Evolutionary conservation across 1,140 invertebrate genomes (phyloP).

Genomic region (Homarus americanus): DNA sequence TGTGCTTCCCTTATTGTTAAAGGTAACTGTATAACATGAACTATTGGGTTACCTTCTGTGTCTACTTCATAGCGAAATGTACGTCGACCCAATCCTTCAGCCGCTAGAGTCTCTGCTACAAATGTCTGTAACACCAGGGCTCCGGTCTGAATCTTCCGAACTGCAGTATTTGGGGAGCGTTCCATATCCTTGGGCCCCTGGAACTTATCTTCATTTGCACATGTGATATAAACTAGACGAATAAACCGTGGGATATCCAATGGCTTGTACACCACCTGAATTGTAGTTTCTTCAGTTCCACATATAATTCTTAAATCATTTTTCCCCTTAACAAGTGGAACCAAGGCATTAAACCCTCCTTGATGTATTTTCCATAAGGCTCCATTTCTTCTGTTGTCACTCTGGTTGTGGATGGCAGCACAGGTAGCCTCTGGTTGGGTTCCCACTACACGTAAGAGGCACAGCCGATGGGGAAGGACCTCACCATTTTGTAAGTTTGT

Average conservation of each 20-base stretch:
- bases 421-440: slow-evolving; percentile 52
- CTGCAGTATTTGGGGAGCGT: slow-evolving; percentile 86
- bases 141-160: slow-evolving; percentile 87
- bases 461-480: slow-evolving; percentile 46
- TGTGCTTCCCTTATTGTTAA: slow-evolving; percentile 85
- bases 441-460: slow-evolving; percentile 49
- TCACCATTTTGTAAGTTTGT: slow-evolving; percentile 55
- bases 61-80: slow-evolving; percentile 86
- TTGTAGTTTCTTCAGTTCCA: slow-evolving; percentile 57
- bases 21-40: slow-evolving; percentile 84
- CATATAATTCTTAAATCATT: slow-evolving; percentile 65
- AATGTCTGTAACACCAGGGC: slow-evolving; percentile 90
- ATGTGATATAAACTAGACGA: slow-evolving; percentile 79
- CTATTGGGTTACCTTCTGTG: slow-evolving; percentile 77
- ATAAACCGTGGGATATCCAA: slow-evolving; percentile 76
- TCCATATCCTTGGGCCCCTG: slow-evolving; percentile 86
- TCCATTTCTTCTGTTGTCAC: slow-evolving; percentile 62
- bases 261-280: slow-evolving; percentile 68
- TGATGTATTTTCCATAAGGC: slow-evolving; percentile 61
- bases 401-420: slow-evolving; percentile 66
- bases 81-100: slow-evolving; percentile 87
- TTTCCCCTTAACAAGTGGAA: slow-evolving; percentile 56
- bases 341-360: slow-evolving; percentile 60
- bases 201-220: slow-evolving; percentile 85
- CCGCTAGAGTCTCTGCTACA: slow-evolving; percentile 91